These are phyloP conservation scores for Dendrocopos noguchii DNA, from an alignment of 2,113 vertebrate species.

Conservation along the genomic window DNA sequence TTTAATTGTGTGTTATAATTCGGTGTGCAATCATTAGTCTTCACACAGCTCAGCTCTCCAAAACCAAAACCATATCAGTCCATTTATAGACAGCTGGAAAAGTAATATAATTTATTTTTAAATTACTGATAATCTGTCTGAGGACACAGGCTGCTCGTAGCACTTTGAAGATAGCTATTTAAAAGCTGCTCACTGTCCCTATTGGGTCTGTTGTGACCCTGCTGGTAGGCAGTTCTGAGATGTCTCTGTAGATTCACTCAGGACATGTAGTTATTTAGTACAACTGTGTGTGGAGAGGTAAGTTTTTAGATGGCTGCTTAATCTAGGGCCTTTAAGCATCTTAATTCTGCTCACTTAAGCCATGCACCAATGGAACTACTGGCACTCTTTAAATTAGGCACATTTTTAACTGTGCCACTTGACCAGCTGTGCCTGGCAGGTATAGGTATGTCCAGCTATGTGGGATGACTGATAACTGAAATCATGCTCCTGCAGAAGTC, in stretches of 20 bases:
- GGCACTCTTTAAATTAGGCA: background rate
- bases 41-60: background rate
- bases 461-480: background rate
- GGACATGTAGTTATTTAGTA: background rate
- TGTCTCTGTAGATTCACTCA: background rate
- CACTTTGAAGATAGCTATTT: background rate
- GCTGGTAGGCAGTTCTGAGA: background rate
- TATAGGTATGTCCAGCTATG: background rate
- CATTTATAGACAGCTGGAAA: background rate
- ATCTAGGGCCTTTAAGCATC: background rate
- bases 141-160: background rate
- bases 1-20: background rate
- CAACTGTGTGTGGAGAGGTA: background rate
- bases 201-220: background rate
- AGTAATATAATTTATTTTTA: background rate
- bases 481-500: background rate
- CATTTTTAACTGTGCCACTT: background rate
- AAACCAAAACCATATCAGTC: background rate
- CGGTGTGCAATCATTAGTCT: background rate
- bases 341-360: background rate
- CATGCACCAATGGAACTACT: background rate
- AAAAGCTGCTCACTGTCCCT: rapidly evolving
- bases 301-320: background rate
- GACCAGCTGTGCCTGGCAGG: background rate
- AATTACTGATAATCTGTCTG: background rate